These are phyloP conservation scores for Pagetopsis macropterus DNA, from an alignment of 2,797 vertebrate species.

Conservation along the genomic window DNA sequence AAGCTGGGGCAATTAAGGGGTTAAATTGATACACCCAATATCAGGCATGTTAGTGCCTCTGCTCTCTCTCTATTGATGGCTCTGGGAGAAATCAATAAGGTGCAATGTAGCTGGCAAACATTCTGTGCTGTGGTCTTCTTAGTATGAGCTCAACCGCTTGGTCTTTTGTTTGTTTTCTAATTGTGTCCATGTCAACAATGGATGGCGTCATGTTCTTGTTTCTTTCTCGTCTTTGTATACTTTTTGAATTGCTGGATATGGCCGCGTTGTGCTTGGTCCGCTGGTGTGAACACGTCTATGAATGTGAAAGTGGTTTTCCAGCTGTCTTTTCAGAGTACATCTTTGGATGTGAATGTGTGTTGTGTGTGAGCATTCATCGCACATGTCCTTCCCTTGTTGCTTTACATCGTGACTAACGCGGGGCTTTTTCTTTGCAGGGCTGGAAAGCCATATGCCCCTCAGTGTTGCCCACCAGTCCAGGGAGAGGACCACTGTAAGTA, in stretches of 20 bases:
- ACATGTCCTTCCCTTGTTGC: conserved; percentile 48
- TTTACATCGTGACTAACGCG: conserved; percentile 16
- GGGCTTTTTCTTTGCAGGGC: conserved; percentile 63
- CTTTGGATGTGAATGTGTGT: conserved; percentile 10
- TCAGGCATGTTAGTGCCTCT: neutral
- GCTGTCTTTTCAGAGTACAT: neutral
- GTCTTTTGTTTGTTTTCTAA: conserved; percentile 15
- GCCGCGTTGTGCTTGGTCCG: conserved; percentile 16
- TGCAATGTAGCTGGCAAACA: conserved; percentile 97
- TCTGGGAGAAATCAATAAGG: conserved; percentile 45
- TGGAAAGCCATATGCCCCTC: conserved; percentile 88
- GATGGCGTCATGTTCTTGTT: conserved; percentile 43
- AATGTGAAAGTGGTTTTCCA: conserved; percentile 16
- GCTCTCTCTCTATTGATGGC: conserved; percentile 76
- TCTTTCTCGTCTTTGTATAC: conserved; percentile 20
- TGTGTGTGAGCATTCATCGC: conserved; percentile 27
- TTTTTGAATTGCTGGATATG: conserved; percentile 25
- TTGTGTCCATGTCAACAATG: conserved; percentile 24
- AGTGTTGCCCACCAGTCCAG: conserved; percentile 90
- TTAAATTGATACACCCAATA: neutral
- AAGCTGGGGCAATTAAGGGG: neutral
- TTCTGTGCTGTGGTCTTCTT: conserved; percentile 76
- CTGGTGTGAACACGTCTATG: conserved; percentile 2
- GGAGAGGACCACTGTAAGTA: conserved; percentile 91
- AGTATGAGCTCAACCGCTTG: conserved; percentile 18